Percentiles rank a stretch among this genome's conserved stretches.
Conservation (phyloP, 2,797 vertebrate genomes). For the Labroides dimidiatus region DNA sequence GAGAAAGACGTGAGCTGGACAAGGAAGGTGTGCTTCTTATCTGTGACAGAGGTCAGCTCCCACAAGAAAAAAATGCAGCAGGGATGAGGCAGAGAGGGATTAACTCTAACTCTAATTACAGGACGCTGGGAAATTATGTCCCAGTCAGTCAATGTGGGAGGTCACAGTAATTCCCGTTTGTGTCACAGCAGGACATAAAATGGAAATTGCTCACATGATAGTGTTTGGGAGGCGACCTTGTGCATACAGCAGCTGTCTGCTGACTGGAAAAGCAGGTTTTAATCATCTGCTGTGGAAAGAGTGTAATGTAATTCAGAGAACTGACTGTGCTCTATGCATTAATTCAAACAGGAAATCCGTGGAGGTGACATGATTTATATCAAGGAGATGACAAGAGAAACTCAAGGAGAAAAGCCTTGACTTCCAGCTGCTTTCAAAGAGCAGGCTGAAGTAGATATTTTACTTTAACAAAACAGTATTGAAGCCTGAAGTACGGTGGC, state of each 20-base stretch:
- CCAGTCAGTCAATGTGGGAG: conserved; percentile 77
- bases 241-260: conserved; percentile 48
- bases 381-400: conserved; percentile 11
- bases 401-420: no score
- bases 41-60: conserved; percentile 79
- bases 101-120: conserved; percentile 80
- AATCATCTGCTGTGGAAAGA: conserved; percentile 58
- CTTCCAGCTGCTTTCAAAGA: no score
- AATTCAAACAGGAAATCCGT: conserved; percentile 25
- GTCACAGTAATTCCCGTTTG: conserved; percentile 71
- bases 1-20: conserved; percentile 46
- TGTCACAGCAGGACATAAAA: conserved; percentile 64
- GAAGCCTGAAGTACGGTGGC: no score
- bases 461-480: neutral
- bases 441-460: neutral
- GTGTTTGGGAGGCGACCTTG: conserved; percentile 41
- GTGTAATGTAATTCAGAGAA: conserved; percentile 54
- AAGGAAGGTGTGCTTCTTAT: conserved; percentile 78
- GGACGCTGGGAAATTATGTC: conserved; percentile 72
- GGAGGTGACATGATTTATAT: neutral
- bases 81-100: conserved; percentile 77
- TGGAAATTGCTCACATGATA: conserved; percentile 64
- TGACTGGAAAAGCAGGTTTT: conserved; percentile 57
- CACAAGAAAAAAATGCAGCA: conserved; percentile 66
- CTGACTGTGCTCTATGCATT: conserved; percentile 29